Percentiles rank a stretch among this genome's conserved stretches.
Evolutionary conservation across 2,113 vertebrate genomes (phyloP).

Genomic region (Muntiacus reevesi): DNA sequence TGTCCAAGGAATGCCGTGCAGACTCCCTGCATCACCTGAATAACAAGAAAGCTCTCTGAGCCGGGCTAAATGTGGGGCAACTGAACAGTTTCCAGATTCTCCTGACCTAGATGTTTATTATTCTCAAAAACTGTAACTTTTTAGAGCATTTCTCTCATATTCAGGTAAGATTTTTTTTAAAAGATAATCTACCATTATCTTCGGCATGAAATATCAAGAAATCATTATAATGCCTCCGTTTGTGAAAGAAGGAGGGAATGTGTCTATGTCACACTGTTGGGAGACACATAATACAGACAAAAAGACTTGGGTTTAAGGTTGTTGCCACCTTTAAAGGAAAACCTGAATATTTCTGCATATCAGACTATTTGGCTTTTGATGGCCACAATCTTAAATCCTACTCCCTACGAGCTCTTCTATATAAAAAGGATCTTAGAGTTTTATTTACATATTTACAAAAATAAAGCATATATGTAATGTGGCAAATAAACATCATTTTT

Average conservation of each 20-base stretch:
- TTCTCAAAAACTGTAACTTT: background rate
- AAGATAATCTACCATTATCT: background rate
- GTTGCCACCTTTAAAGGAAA: background rate
- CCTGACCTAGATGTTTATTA: background rate
- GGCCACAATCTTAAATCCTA: background rate
- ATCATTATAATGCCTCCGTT: no score
- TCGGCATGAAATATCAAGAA: background rate
- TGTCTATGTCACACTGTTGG: background rate
- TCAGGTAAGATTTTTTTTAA: background rate
- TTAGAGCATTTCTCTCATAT: background rate
- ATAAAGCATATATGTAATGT: background rate
- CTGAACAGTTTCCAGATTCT: background rate
- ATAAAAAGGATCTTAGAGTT: background rate
- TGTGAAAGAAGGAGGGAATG: no score
- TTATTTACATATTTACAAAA: background rate
- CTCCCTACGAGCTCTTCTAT: background rate
- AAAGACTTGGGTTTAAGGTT: background rate
- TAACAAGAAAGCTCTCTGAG: background rate
- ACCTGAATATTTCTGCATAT: background rate
- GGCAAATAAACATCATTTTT: background rate
- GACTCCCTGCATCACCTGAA: background rate
- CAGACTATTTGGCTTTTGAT: background rate
- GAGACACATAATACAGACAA: rapidly evolving
- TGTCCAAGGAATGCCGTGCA: background rate
- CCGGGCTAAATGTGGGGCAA: background rate